These are phyloP conservation scores for Heliornis fulica DNA, from an alignment of 2,113 vertebrate species.

Conservation along the genomic window DNA sequence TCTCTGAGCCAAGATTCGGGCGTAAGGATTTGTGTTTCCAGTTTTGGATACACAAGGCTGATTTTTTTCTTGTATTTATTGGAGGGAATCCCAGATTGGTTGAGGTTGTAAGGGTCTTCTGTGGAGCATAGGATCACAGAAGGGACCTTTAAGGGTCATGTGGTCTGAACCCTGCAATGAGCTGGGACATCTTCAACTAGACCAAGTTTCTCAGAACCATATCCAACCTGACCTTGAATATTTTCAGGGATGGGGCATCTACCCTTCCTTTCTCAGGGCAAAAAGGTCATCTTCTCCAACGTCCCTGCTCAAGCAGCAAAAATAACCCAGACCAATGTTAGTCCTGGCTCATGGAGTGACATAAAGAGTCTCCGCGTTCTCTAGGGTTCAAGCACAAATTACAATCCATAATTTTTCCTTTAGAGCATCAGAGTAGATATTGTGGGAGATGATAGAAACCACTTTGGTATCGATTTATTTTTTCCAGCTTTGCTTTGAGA, in stretches of 20 bases:
- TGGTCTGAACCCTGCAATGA: rapidly evolving
- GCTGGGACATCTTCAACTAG: not conserved
- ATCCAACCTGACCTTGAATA: rapidly evolving
- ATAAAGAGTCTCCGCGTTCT: not conserved
- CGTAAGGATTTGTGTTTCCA: not conserved
- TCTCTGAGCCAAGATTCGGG: not conserved
- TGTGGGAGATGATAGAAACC: not conserved
- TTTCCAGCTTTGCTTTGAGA: not conserved
- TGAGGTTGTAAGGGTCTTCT: not conserved
- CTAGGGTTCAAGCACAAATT: not conserved
- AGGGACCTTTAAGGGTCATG: not conserved
- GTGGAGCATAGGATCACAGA: not conserved
- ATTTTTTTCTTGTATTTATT: not conserved
- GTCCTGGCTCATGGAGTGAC: not conserved
- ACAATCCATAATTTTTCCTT: not conserved
- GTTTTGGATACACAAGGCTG: not conserved
- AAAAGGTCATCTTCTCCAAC: not conserved
- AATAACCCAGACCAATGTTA: not conserved
- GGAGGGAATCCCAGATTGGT: not conserved
- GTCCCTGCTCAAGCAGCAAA: not conserved
- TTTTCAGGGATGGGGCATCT: not conserved
- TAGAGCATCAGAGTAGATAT: not conserved
- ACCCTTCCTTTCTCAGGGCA: not conserved
- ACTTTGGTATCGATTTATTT: not conserved
- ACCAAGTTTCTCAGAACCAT: not conserved